Evolutionary conservation across 2,888 invertebrate species (phyloP).

Genomic region (Oscheius myriophilus): DNA sequence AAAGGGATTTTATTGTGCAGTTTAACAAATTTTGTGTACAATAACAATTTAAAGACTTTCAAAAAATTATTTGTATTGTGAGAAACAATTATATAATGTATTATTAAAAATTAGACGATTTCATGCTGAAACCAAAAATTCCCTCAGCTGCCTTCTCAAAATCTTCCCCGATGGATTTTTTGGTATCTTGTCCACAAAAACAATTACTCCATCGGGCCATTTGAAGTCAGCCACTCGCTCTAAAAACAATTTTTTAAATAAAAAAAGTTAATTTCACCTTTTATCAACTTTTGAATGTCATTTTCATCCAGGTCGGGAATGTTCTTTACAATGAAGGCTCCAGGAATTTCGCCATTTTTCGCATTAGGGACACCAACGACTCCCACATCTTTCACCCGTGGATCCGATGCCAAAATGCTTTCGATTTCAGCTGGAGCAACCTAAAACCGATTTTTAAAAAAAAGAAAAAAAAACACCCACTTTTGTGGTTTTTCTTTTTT

Average conservation of each 20-base stretch:
- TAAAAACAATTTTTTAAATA: slow-evolving; percentile 45
- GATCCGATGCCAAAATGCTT: slow-evolving; percentile 80
- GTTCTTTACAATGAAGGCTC: slow-evolving; percentile 49
- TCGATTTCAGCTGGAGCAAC: slow-evolving; percentile 90
- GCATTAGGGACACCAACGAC: slow-evolving; percentile 77
- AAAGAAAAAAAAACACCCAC: too few relatives aligned
- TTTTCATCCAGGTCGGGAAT: slow-evolving; percentile 41
- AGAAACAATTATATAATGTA: too few relatives aligned
- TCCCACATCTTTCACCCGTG: slow-evolving; percentile 81
- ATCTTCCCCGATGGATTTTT: slow-evolving; percentile 83
- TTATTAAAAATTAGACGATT: too few relatives aligned
- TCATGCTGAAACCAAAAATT: too few relatives aligned
- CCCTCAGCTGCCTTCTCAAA: slow-evolving; percentile 75
- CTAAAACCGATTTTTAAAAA: slow-evolving; percentile 22
- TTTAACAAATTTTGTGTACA: too few relatives aligned
- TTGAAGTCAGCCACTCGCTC: slow-evolving; percentile 83
- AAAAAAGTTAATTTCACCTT: slow-evolving; percentile 25
- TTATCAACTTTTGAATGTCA: slow-evolving; percentile 49
- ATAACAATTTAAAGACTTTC: too few relatives aligned
- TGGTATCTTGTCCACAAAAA: slow-evolving; percentile 80
- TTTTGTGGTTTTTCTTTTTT: too few relatives aligned
- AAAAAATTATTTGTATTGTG: too few relatives aligned
- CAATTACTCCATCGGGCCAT: slow-evolving; percentile 79
- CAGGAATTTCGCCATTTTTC: slow-evolving; percentile 46
- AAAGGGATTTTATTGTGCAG: too few relatives aligned